Percentiles rank a stretch among this genome's conserved stretches.
Conservation (phyloP, 1,140 invertebrate genomes). For the Rhynchophorus ferrugineus region DNA sequence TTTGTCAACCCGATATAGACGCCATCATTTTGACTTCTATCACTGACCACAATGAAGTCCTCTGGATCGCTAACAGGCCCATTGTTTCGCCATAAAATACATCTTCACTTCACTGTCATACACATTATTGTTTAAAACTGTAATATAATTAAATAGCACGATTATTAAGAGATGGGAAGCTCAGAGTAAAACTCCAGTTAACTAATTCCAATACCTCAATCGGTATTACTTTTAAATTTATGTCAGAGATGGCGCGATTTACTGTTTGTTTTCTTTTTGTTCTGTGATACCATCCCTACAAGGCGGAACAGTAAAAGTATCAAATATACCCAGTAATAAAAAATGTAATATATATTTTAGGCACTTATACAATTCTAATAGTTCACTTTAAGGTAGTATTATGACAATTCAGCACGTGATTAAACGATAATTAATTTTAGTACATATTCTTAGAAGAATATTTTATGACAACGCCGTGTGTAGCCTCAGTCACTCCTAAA, state of each 20-base stretch:
- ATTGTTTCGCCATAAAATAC: constrained; percentile 2
- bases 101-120: constrained; percentile 22
- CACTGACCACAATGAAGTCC: constrained; percentile 9
- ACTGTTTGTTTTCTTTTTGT: constrained; percentile 12
- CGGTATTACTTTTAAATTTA: constrained; percentile 16
- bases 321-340: not conserved
- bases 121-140: constrained; percentile 30
- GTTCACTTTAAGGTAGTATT: too few species aligned
- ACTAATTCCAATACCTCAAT: constrained; percentile 31
- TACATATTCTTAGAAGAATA: too few species aligned
- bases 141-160: constrained; percentile 39
- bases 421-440: too few species aligned
- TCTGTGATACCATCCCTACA: too few species aligned
- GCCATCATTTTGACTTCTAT: constrained; percentile 24
- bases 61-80: not conserved
- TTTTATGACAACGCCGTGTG: too few species aligned
- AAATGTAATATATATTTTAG: too few species aligned
- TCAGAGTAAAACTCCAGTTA: constrained; percentile 41
- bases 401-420: too few species aligned
- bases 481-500: too few species aligned
- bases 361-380: too few species aligned
- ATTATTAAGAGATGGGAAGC: constrained; percentile 40
- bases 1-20: constrained; percentile 29
- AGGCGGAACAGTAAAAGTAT: not conserved
- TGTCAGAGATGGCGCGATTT: constrained; percentile 15